Percentiles rank a stretch among this genome's conserved stretches.
phyloP scores from a whole-genome alignment of 2,113 vertebrate genomes.

The Psittacula cyanocephala region DNA sequence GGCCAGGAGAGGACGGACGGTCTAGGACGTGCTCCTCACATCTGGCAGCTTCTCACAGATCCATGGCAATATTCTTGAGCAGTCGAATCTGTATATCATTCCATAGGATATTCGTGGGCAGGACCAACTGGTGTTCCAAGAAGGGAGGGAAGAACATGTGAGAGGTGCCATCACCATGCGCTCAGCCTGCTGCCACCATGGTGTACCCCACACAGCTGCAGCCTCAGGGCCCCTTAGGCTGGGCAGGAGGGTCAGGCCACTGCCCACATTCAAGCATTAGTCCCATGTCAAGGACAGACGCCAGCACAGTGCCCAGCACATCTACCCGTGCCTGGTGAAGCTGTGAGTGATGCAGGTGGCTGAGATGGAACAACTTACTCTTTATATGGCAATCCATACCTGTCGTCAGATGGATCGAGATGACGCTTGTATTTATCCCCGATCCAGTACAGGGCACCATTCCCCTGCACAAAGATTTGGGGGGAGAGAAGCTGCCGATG shows the following conservation, averaged over 20 bases:
- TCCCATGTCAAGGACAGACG: background rate
- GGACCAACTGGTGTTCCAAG: accelerated
- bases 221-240: background rate
- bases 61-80: accelerated
- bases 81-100: accelerated
- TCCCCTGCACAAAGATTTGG: background rate
- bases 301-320: no score
- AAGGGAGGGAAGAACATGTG: background rate
- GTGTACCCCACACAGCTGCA: background rate
- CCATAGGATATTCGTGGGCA: background rate
- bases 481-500: background rate
- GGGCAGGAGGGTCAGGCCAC: background rate
- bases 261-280: background rate
- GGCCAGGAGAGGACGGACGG: background rate
- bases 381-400: background rate
- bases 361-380: background rate
- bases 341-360: background rate
- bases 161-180: background rate
- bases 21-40: background rate
- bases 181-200: background rate
- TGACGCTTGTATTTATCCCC: background rate
- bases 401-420: background rate
- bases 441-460: accelerated
- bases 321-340: no score
- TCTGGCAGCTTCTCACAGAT: background rate